Evolutionary conservation across 2,888 invertebrate genomes (phyloP), one percentile per base, ranked within the genome.

Genomic region (Rhynchonema sp.): DNA sequence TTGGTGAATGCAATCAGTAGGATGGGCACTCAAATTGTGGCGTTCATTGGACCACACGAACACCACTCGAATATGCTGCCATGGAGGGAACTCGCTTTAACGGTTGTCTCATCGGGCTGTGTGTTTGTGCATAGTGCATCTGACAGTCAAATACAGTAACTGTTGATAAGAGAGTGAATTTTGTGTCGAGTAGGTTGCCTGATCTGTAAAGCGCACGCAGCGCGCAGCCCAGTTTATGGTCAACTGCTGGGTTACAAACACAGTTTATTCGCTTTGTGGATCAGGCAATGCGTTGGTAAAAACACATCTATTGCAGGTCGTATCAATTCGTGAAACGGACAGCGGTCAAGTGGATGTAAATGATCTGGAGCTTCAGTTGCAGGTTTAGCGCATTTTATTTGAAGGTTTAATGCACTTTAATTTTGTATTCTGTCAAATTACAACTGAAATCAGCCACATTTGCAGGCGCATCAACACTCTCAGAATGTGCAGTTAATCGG

Each of bases 21-120:
- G 63, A 56, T 1, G 1, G 9, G 13, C 3, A 22, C 23, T 1
- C 38, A 30, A 6, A n/a, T 26, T 9, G 78, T 83, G 25, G 82
- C 87, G 29, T 85, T 87, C 72, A 84, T 85, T 54, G 86, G 87
- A n/a, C 82, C 83, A 6, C 82, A 80, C 71, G 84, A 85, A 71
- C 84, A 85, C 70, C 82, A 83, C 71, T 82, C 83, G 60, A 84
- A 83, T 74, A 77, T 89, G 54, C 79, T 83, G 59, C 84, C 88
- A 28, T 90, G 88, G 89, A 80, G 83, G 66, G 86, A 87, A 72
- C 79, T 80, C 59, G 83, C 83, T 30, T 82, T 84, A 64, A 82
- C 83, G 81, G 86, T 87, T 75, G 22, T 38, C n/a, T n/a, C n/a
- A n/a, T n/a, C n/a, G n/a, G n/a, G n/a, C n/a, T n/a, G n/a, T n/a